Conservation (phyloP, 1,140 invertebrate genomes). For the Hirudo medicinalis region DNA sequence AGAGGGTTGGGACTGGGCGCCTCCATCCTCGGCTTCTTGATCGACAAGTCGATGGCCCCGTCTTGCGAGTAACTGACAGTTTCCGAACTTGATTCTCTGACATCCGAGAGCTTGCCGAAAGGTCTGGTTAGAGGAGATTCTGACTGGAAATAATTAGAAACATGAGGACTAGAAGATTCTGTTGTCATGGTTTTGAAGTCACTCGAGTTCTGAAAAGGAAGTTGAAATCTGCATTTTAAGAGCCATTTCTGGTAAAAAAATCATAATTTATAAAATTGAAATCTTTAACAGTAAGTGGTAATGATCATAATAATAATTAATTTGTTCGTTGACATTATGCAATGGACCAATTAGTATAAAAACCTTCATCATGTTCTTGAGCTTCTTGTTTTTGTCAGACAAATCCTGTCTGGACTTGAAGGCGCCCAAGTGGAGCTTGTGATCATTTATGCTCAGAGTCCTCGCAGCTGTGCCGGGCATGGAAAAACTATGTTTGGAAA, state of each 20-base stretch:
- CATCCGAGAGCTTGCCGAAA: background rate
- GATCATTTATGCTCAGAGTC: constrained; percentile 12
- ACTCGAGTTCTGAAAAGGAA: constrained; percentile 4
- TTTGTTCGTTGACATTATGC: background rate
- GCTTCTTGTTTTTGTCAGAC: background rate
- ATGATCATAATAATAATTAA: background rate
- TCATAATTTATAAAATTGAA: background rate
- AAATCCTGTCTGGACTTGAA: background rate
- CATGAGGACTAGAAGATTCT: background rate
- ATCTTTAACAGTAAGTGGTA: background rate
- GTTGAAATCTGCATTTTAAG: background rate
- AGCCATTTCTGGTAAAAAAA: background rate
- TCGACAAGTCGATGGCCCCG: constrained; percentile 21
- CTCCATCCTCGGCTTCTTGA: constrained; percentile 19
- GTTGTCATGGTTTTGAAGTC: background rate
- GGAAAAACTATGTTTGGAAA: background rate
- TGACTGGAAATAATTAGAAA: background rate
- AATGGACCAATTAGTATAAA: background rate
- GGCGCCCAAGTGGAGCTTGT: background rate
- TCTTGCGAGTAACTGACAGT: constrained; percentile 16
- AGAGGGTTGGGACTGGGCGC: background rate
- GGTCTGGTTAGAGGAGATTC: background rate
- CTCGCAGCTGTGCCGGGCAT: constrained; percentile 7
- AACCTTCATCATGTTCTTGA: background rate
- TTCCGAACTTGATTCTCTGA: background rate